phyloP scores from a whole-genome alignment of 2,888 invertebrate species.

The Aphodius sticticus region DNA sequence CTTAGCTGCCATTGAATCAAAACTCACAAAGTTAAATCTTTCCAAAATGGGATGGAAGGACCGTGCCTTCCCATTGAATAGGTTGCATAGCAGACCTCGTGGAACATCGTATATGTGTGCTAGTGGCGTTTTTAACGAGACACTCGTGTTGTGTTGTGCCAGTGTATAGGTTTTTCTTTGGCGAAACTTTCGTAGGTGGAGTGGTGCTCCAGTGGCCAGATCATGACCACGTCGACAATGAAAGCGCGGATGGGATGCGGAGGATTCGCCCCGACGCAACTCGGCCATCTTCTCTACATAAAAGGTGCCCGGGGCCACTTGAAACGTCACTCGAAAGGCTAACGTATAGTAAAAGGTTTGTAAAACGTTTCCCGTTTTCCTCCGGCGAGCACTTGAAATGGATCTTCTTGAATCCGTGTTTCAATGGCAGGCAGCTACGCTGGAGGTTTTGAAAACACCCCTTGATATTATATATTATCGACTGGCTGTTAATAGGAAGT shows the following conservation, averaged over 20 bases:
- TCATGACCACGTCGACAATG: conserved; percentile 37
- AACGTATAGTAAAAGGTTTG: conserved; percentile 32
- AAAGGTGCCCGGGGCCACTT: conserved; percentile 26
- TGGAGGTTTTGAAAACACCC: not conserved
- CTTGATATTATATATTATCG: not conserved
- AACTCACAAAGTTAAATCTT: not conserved
- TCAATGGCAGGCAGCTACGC: conserved; percentile 22
- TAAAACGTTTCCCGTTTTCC: conserved; percentile 40
- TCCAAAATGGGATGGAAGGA: not conserved
- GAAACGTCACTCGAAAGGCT: conserved; percentile 34
- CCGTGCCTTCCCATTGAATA: not conserved
- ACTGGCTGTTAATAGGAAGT: no score
- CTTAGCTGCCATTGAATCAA: not conserved
- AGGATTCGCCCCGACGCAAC: conserved; percentile 17
- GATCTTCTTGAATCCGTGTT: conserved; percentile 38
- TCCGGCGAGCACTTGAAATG: conserved; percentile 33
- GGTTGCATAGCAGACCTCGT: not conserved
- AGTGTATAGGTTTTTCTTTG: conserved; percentile 50
- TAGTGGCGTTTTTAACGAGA: conserved; percentile 50
- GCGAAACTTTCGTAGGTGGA: conserved; percentile 28
- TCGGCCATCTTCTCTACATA: conserved; percentile 29
- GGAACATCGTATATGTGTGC: not conserved
- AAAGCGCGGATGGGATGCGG: conserved; percentile 24
- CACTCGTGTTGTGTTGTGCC: conserved; percentile 45
- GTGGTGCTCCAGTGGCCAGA: conserved; percentile 33